Evolutionary conservation across 1,140 invertebrate genomes (phyloP).

Genomic region (Ephestia elutella): DNA sequence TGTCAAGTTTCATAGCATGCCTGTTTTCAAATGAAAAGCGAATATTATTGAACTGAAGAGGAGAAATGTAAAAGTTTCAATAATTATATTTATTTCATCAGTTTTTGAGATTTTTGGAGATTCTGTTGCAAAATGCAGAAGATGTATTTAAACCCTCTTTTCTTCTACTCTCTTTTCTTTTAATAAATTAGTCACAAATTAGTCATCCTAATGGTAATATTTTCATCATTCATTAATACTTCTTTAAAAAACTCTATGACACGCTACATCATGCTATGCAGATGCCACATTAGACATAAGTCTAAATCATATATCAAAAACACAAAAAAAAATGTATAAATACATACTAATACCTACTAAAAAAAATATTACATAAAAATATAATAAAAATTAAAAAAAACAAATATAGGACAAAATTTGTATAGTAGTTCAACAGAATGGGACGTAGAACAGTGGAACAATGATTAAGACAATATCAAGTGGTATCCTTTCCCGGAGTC

Average conservation of each 20-base stretch:
- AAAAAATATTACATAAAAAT: neutral
- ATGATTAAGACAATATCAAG: neutral
- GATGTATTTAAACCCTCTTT: too few species aligned
- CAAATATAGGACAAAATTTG: neutral
- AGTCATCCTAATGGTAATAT: neutral
- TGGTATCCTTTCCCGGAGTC: neutral
- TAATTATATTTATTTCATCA: too few species aligned
- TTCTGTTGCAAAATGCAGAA: too few species aligned
- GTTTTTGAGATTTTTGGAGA: too few species aligned
- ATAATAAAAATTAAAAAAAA: neutral
- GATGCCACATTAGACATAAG: neutral
- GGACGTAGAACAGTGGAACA: neutral
- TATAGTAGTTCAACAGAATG: neutral
- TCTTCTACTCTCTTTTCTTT: too few species aligned
- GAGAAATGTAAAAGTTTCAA: too few species aligned
- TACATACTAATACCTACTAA: too few species aligned
- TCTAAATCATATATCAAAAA: neutral
- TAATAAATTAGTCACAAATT: too few species aligned
- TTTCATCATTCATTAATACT: neutral
- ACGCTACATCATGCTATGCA: neutral
- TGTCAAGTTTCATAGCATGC: neutral
- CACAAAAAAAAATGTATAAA: neutral
- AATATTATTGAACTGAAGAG: too few species aligned
- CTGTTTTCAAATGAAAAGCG: too few species aligned
- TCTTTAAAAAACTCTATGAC: neutral